A percentile compares a stretch with the other conserved stretches of the same genome.
Evolutionary conservation across 2,888 invertebrate genomes (phyloP).

Genomic region (Elegia similella): DNA sequence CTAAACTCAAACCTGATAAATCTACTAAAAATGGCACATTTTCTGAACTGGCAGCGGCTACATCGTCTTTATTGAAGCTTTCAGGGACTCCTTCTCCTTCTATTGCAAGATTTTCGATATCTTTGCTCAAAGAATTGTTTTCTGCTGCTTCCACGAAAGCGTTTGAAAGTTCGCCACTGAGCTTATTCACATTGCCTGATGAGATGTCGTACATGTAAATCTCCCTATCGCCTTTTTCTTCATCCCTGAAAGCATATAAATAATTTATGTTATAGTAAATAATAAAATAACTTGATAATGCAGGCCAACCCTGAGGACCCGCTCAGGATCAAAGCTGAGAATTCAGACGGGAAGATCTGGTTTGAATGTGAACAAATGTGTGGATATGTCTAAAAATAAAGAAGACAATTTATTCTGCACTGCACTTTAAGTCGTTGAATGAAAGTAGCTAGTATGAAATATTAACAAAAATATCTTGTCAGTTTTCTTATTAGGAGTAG

Average conservation of each 20-base stretch:
- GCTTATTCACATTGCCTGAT: conserved; percentile 87
- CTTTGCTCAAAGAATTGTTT: conserved; percentile 87
- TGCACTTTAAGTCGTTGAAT: too few relatives aligned
- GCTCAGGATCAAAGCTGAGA: too few relatives aligned
- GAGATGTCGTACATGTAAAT: conserved; percentile 93
- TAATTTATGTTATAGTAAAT: conserved; percentile 1
- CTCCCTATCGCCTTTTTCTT: conserved; percentile 83
- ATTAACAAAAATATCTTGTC: too few relatives aligned
- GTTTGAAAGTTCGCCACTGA: conserved; percentile 90
- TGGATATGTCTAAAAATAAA: too few relatives aligned
- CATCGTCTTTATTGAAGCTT: conserved; percentile 59
- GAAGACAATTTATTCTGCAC: too few relatives aligned
- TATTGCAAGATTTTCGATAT: conserved; percentile 81
- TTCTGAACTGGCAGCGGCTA: conserved; percentile 64
- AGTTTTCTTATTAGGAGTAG: too few relatives aligned
- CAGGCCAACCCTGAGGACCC: too few relatives aligned
- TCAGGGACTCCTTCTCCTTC: conserved; percentile 75
- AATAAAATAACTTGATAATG: not conserved
- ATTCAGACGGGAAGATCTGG: too few relatives aligned
- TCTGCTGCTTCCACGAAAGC: conserved; percentile 94
- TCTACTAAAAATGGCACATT: conserved; percentile 79
- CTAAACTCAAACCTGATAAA: conserved; percentile 67
- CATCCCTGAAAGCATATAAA: conserved; percentile 63
- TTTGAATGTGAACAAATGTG: too few relatives aligned
- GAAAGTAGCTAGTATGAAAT: too few relatives aligned